phyloP scores from a whole-genome alignment of 2,113 vertebrate genomes.

The Pachypanchax playfairii region DNA sequence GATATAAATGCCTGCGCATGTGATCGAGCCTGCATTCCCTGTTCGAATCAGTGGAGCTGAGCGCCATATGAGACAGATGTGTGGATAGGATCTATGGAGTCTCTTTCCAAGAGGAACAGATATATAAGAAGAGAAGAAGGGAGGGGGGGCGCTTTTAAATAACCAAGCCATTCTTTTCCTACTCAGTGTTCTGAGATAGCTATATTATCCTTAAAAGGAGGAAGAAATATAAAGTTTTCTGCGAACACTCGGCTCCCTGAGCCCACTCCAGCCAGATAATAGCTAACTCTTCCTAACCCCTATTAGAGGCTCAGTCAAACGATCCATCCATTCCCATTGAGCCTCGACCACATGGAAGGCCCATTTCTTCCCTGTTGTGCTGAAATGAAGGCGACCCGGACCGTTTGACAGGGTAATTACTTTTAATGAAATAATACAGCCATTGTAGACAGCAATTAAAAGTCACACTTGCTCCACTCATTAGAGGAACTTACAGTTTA shows the following conservation, averaged over 20 bases:
- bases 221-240: constrained; percentile 19
- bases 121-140: not conserved
- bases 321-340: constrained; percentile 66
- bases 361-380: constrained; percentile 68
- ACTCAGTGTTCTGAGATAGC: constrained; percentile 2
- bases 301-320: constrained; percentile 70
- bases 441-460: constrained; percentile 81
- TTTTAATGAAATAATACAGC: constrained; percentile 81
- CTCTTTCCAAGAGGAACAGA: not conserved
- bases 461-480: constrained; percentile 74
- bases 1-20: constrained; percentile 66
- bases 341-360: constrained; percentile 63
- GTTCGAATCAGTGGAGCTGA: constrained; percentile 57
- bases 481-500: constrained; percentile 75
- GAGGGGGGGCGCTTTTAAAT: constrained; percentile 23
- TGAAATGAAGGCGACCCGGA: constrained; percentile 72
- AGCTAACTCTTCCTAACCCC: constrained; percentile 66
- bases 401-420: constrained; percentile 79
- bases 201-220: constrained; percentile 22
- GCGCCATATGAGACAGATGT: constrained; percentile 59
- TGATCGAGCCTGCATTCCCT: constrained; percentile 39
- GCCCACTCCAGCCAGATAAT: constrained; percentile 61
- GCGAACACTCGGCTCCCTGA: constrained; percentile 32
- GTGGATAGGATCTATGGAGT: constrained; percentile 37
- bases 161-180: not conserved